Evolutionary conservation across 2,797 vertebrate species (phyloP).

Genomic region (Monodelphis domestica): DNA sequence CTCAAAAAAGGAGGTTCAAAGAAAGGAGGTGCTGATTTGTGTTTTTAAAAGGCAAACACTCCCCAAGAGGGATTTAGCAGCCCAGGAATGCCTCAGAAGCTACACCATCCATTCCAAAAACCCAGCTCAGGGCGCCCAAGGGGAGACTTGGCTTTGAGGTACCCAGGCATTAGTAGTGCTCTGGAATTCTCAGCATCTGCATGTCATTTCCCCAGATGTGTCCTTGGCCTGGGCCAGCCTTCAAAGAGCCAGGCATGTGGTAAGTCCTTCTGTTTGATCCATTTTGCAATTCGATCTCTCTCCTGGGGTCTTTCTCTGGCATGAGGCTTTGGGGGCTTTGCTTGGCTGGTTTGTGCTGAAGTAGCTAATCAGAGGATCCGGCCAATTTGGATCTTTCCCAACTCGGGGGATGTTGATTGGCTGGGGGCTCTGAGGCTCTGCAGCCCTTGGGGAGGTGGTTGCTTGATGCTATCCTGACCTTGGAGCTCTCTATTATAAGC

Average conservation of each 20-base stretch:
- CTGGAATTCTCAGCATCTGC: neutral
- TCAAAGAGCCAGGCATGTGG: slow-evolving; percentile 67
- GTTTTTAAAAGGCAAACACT: neutral
- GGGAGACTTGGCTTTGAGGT: neutral
- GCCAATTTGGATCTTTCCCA: neutral
- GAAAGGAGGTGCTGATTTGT: neutral
- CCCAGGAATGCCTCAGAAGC: neutral
- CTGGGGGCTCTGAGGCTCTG: neutral
- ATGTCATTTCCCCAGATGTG: slow-evolving; percentile 51
- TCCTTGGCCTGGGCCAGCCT: slow-evolving; percentile 67
- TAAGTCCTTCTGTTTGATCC: neutral
- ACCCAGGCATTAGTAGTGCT: neutral
- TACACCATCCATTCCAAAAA: neutral
- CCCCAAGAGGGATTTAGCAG: neutral
- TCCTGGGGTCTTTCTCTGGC: neutral
- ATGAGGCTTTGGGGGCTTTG: neutral
- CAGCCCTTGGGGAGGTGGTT: neutral
- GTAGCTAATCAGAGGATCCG: too few species aligned
- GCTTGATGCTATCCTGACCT: neutral
- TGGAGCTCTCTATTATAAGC: neutral
- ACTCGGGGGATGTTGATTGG: neutral
- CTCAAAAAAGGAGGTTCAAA: neutral
- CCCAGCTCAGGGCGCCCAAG: neutral
- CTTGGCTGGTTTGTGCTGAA: too few species aligned
- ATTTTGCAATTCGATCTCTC: neutral